Percentiles rank a stretch among this genome's conserved stretches.
Evolutionary conservation across 1,140 invertebrate genomes (phyloP).

Genomic region (Pseudomyrmex gracilis): DNA sequence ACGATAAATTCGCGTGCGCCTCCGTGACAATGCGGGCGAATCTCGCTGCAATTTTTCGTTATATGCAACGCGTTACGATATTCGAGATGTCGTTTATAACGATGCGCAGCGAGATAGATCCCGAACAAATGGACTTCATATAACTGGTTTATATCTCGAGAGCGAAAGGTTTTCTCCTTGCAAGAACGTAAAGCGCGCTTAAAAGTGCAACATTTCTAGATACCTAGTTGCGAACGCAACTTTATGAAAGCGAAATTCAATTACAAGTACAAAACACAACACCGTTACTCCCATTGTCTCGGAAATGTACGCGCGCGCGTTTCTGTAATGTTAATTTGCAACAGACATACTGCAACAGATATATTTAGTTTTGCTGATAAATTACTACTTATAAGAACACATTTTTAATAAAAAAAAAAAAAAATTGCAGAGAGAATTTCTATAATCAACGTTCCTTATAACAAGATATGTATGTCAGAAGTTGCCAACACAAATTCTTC

Average conservation of each 20-base stretch:
- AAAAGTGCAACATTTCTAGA: conserved; percentile 40
- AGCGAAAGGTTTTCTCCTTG: conserved; percentile 24
- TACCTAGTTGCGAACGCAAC: neutral
- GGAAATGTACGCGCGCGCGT: conserved; percentile 31
- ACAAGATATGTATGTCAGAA: no score
- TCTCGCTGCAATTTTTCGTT: conserved; percentile 58
- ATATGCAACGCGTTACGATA: conserved; percentile 35
- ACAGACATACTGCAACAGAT: neutral
- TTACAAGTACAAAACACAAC: conserved; percentile 44
- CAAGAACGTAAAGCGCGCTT: conserved; percentile 17
- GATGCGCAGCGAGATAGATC: conserved; percentile 20
- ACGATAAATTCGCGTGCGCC: conserved; percentile 53
- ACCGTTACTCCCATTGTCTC: conserved; percentile 5
- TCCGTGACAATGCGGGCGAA: conserved; percentile 41
- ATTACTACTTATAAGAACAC: no score
- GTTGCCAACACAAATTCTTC: no score
- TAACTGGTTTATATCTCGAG: conserved; percentile 45
- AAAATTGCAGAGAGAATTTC: no score
- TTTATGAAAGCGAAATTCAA: conserved; percentile 53
- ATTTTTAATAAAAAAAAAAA: no score
- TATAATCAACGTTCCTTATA: no score
- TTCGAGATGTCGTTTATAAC: conserved; percentile 47
- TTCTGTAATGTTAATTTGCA: neutral
- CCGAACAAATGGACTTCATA: conserved; percentile 31
- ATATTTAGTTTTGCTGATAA: neutral